Evolutionary conservation across 30 jellyfish, hydroid and myxozoan species (phyloP).

Genomic region (Nemopilema nomurai): DNA sequence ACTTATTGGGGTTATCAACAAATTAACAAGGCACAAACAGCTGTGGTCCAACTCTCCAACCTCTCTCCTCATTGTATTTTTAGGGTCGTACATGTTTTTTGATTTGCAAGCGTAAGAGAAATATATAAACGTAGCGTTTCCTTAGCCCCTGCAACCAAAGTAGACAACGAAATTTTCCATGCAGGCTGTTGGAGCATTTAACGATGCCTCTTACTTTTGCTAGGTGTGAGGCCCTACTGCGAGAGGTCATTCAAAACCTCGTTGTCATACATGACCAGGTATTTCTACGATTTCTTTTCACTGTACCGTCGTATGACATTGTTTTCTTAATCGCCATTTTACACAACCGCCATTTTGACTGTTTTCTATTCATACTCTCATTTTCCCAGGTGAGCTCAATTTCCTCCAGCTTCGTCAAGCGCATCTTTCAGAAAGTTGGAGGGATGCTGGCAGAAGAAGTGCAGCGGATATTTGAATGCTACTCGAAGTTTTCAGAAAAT

Average conservation of each 20-base stretch:
- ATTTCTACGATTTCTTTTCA: background rate
- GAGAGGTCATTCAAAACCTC: conserved; percentile 74
- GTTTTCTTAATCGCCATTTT: background rate
- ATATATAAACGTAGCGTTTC: too few species aligned
- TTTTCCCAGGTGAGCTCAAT: conserved; percentile 78
- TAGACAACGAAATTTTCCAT: too few species aligned
- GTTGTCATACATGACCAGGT: conserved; percentile 94
- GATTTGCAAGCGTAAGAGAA: too few species aligned
- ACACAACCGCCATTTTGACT: too few species aligned
- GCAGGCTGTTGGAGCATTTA: too few species aligned
- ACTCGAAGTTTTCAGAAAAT: conserved; percentile 55
- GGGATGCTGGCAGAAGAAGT: conserved; percentile 80
- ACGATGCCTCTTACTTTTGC: too few species aligned
- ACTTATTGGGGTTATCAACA: too few species aligned
- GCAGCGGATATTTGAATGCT: conserved; percentile 75
- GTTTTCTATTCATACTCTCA: background rate
- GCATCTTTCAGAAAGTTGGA: conserved; percentile 64
- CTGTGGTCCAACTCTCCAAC: too few species aligned
- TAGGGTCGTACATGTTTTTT: too few species aligned
- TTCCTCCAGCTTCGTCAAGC: conserved; percentile 54
- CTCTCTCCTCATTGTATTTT: too few species aligned
- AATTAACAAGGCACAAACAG: too few species aligned
- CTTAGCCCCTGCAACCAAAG: too few species aligned
- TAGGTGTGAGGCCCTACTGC: conserved; percentile 91
- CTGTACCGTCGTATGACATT: background rate